Evolutionary conservation across 2,888 invertebrate genomes (phyloP).

Genomic region (Eustalomyia histrio): DNA sequence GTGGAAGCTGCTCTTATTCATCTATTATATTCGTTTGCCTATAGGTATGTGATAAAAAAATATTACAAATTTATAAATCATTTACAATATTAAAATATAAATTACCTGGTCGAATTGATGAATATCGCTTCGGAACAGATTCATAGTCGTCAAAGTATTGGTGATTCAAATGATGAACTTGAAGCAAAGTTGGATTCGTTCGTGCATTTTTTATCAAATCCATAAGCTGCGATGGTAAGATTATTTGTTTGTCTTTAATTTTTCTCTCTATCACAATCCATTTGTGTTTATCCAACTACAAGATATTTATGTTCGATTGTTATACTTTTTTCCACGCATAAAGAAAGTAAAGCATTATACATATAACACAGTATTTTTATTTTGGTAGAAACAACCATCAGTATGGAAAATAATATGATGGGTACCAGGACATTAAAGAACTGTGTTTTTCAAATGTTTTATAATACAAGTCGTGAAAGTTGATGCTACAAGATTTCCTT

Average conservation of each 20-base stretch:
- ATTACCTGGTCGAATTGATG: constrained; percentile 4
- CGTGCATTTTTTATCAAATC: not conserved
- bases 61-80: too few species aligned
- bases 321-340: not conserved
- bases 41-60: too few species aligned
- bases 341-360: not conserved
- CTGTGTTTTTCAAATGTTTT: not conserved
- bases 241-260: not conserved
- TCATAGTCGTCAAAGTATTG: not conserved
- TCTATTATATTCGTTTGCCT: too few species aligned
- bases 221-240: not conserved
- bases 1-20: too few species aligned
- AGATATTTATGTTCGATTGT: not conserved
- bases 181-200: not conserved
- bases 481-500: too few species aligned
- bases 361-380: not conserved
- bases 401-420: not conserved
- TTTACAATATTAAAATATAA: too few species aligned
- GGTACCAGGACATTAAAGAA: not conserved
- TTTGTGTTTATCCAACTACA: not conserved
- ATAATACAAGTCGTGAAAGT: too few species aligned
- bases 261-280: not conserved
- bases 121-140: not conserved
- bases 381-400: too few species aligned
- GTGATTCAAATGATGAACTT: not conserved